Evolutionary conservation across 2,888 invertebrate genomes (phyloP).

Genomic region (Julus scandinavius): DNA sequence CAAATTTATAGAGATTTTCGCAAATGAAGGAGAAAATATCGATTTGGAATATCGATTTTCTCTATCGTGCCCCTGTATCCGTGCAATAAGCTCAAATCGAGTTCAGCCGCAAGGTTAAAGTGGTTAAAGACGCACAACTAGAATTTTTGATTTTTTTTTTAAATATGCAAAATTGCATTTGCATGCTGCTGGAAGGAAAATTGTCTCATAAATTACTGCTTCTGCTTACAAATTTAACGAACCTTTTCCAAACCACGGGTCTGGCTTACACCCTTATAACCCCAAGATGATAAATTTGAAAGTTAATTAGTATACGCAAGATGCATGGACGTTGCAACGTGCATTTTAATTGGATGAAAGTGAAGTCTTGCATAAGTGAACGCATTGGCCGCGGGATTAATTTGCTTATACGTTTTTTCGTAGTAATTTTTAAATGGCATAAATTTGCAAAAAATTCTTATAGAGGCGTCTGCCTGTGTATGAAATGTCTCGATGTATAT

Average conservation of each 20-base stretch:
- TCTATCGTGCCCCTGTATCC: background rate
- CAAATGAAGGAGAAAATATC: background rate
- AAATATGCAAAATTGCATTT: background rate
- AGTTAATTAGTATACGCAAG: background rate
- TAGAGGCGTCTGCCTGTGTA: too few species aligned
- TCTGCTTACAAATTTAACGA: background rate
- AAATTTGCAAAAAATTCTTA: too few species aligned
- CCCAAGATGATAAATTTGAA: background rate
- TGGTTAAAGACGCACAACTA: background rate
- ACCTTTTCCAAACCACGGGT: background rate
- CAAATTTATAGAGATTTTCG: background rate
- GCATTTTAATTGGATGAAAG: background rate
- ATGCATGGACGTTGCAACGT: background rate
- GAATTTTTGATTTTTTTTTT: background rate
- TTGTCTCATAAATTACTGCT: background rate
- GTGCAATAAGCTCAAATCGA: background rate
- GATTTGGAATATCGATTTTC: conserved; percentile 18
- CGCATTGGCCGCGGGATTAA: background rate
- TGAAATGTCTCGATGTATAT: too few species aligned
- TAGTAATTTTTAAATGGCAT: background rate
- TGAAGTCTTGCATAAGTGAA: background rate
- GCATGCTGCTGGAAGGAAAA: background rate
- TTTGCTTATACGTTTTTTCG: background rate
- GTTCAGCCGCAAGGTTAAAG: background rate
- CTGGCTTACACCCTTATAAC: background rate